phyloP scores from a whole-genome alignment of 2,113 vertebrate species.

The Embiotoca jacksoni region DNA sequence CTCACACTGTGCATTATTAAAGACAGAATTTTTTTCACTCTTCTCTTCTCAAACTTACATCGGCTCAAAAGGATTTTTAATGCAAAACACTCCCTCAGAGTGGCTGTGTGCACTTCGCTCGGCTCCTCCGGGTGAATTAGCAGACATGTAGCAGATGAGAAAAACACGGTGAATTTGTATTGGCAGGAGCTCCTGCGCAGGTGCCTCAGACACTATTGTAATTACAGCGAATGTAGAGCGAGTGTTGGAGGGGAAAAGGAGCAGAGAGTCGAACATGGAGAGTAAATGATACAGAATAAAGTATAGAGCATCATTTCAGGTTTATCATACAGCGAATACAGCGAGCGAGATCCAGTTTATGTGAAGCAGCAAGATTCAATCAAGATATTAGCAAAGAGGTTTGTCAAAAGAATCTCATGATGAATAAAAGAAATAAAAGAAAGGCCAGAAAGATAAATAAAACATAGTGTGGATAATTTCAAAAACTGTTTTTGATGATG shows the following conservation, averaged over 20 bases:
- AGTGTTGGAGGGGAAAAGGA: not conserved
- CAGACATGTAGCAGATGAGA: slow-evolving; percentile 91
- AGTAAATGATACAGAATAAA: not conserved
- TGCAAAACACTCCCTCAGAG: slow-evolving; percentile 94
- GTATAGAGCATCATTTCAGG: not conserved
- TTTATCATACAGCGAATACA: not conserved
- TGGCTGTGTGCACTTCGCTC: slow-evolving; percentile 88
- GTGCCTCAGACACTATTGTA: slow-evolving; percentile 49
- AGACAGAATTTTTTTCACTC: slow-evolving; percentile 84
- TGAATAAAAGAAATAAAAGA: too few species aligned
- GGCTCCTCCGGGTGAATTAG: slow-evolving; percentile 93
- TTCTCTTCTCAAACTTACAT: slow-evolving; percentile 90
- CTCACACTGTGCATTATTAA: slow-evolving; percentile 98
- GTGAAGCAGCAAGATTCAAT: too few species aligned
- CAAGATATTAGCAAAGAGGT: too few species aligned
- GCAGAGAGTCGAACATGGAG: not conserved
- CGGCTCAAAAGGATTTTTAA: slow-evolving; percentile 98
- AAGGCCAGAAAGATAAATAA: too few species aligned
- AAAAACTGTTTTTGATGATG: too few species aligned
- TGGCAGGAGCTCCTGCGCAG: slow-evolving; percentile 62
- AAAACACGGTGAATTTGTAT: slow-evolving; percentile 80
- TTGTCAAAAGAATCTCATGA: too few species aligned
- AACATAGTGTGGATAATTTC: too few species aligned
- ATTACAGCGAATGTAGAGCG: slow-evolving; percentile 10
- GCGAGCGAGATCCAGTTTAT: too few species aligned